These are phyloP conservation scores for Thalassophryne amazonica DNA, from an alignment of 2,797 vertebrate genomes.

Conservation along the genomic window DNA sequence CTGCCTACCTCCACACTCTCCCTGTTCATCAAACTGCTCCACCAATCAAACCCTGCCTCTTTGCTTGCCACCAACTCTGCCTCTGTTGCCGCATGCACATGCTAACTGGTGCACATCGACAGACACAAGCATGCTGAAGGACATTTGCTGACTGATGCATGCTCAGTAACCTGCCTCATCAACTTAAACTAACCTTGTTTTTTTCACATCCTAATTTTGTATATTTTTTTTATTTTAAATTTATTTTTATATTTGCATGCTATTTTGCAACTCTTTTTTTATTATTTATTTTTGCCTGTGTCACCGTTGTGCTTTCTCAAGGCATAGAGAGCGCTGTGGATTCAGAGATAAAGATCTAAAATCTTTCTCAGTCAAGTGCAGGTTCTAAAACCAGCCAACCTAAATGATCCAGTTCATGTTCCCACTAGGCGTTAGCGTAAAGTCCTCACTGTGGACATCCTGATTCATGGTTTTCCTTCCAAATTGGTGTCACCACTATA, in stretches of 20 bases:
- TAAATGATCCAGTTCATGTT: too few species aligned
- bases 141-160: conserved; percentile 7
- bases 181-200: conserved; percentile 2
- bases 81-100: conserved; percentile 5
- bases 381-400: too few species aligned
- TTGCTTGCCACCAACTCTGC: conserved; percentile 13
- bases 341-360: too few species aligned
- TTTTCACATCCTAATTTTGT: conserved; percentile 15
- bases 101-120: not conserved
- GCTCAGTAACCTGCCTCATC: conserved; percentile 1
- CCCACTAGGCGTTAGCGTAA: too few species aligned
- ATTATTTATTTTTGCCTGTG: conserved; percentile 27
- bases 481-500: too few species aligned
- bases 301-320: conserved; percentile 46
- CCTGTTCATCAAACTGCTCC: conserved; percentile 87
- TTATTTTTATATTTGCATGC: conserved; percentile 16
- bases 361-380: too few species aligned
- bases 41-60: conserved; percentile 45
- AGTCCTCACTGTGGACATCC: too few species aligned
- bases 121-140: conserved; percentile 1
- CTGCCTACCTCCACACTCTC: conserved; percentile 93
- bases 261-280: conserved; percentile 8
- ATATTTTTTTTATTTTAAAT: conserved; percentile 38
- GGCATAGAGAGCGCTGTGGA: conserved; percentile 3
- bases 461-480: too few species aligned